phyloP scores from a whole-genome alignment of 2,888 invertebrate species.

The Petrophora chlorosata region DNA sequence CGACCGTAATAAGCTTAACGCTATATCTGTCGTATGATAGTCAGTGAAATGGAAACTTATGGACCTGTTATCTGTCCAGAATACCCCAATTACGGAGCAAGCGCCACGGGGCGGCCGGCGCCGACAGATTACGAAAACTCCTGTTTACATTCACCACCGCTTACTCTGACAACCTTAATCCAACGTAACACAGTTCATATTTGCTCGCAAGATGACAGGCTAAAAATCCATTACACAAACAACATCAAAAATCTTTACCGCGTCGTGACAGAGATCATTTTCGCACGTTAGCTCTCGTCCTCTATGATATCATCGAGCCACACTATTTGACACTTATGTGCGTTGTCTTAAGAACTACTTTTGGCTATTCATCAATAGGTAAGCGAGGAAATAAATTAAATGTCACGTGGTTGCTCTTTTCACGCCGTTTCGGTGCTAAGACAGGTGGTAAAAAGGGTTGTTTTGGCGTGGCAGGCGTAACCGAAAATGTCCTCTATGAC shows the following conservation, averaged over 20 bases:
- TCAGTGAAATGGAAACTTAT: slow-evolving; percentile 25
- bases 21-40: slow-evolving; percentile 12
- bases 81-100: slow-evolving; percentile 20
- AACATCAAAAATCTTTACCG: slow-evolving; percentile 25
- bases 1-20: slow-evolving; percentile 18
- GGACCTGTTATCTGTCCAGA: slow-evolving; percentile 19
- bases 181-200: slow-evolving; percentile 1
- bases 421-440: neutral
- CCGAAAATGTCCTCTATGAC: neutral
- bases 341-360: slow-evolving; percentile 3
- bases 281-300: slow-evolving; percentile 7
- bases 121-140: slow-evolving; percentile 14
- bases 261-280: slow-evolving; percentile 22
- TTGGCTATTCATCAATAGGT: slow-evolving; percentile 3
- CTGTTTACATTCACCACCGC: neutral
- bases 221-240: slow-evolving; percentile 20
- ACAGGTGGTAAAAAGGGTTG: neutral
- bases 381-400: neutral
- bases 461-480: slow-evolving; percentile 1
- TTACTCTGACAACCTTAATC: slow-evolving; percentile 6
- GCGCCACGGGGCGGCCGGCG: slow-evolving; percentile 12
- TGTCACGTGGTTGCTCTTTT: slow-evolving; percentile 1
- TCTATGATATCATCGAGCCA: neutral
- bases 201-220: neutral
- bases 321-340: neutral